Base-by-base conservation (phyloP, 2,797 vertebrate species). In the Molossus molossus region DNA sequence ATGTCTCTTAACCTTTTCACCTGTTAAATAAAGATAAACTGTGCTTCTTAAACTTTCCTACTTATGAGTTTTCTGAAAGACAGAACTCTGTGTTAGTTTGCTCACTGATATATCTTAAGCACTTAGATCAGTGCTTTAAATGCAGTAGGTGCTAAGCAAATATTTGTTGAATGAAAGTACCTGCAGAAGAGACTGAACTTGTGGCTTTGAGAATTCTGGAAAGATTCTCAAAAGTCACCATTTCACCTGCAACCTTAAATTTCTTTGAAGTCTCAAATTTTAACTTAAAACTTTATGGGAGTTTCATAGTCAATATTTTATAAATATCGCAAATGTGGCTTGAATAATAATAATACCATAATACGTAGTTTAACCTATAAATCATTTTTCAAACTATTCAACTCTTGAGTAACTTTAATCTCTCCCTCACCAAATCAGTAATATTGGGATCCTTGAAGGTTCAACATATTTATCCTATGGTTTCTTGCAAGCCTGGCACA, bases 251-350 rank as follows among this genome's bases (percentile, higher is more conserved):
- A 72, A 79, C 15, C 6, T 60, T 14, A 87, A n/a, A 91, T 72
- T 50, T 92, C 80, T 87, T 75, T 65, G 8, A 58, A 29, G 25
- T 90, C 72, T 90, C 15, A 83, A 58, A 57, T 37, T 91, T 89
- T 83, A 58, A 60, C 12, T 79, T 86, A 86, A 88, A 81, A 83
- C 17, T 83, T 73, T 9, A 90, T 17, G 7, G n/a, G 27, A 53
- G 29, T 20, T 92, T 96, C 88, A 9, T 18, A 72, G 93, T 94
- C 53, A 73, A 69, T 53, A 85, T 48, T 77, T 81, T 25, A 29
- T 58, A 75, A 58, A 50, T 37, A 50, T 25, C 23, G 50, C 6
- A 58, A 29, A 25, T 18, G 5, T 40, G 40, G 40, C 37, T 83
- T 89, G 82, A 94, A 58, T 67, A 72, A 55, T 67, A 72, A 55